Evolutionary conservation across 2,113 vertebrate species (phyloP).

Genomic region (Monopterus albus): DNA sequence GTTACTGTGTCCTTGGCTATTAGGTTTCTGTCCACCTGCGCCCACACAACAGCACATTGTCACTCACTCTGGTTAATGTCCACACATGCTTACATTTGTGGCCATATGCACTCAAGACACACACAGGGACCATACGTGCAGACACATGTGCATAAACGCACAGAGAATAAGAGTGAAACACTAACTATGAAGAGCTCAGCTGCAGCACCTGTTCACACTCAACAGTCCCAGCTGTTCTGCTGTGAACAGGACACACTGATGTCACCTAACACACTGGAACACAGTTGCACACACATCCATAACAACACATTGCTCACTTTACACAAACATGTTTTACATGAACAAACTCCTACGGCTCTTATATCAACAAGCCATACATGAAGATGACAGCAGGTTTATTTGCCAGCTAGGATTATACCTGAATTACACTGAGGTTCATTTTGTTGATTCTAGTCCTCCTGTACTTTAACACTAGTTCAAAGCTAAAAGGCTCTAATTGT

Average conservation of each 20-base stretch:
- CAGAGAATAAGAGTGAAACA: slow-evolving; percentile 36
- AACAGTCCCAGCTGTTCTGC: slow-evolving; percentile 65
- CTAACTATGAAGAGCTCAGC: slow-evolving; percentile 48
- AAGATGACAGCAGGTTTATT: not conserved
- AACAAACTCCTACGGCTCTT: slow-evolving; percentile 9
- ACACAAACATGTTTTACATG: slow-evolving; percentile 20
- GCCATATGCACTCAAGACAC: slow-evolving; percentile 54
- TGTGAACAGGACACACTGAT: slow-evolving; percentile 37
- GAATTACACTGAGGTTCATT: not conserved
- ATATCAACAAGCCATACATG: too few relatives aligned
- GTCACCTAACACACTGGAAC: slow-evolving; percentile 39
- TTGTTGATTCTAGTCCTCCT: not conserved
- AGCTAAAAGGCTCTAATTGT: too few relatives aligned
- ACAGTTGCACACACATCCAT: slow-evolving; percentile 22
- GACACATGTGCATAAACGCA: slow-evolving; percentile 49
- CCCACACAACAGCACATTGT: slow-evolving; percentile 73
- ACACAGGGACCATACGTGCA: slow-evolving; percentile 30
- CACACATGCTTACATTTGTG: slow-evolving; percentile 72
- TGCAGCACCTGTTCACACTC: slow-evolving; percentile 70
- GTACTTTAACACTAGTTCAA: not conserved
- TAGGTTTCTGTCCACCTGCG: slow-evolving; percentile 59
- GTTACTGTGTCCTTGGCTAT: slow-evolving; percentile 72
- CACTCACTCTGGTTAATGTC: slow-evolving; percentile 19
- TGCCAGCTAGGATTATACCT: not conserved
- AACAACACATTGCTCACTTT: slow-evolving; percentile 22